Evolutionary conservation across 2,888 invertebrate species (phyloP).

Genomic region (Leptinotarsa haldemani): DNA sequence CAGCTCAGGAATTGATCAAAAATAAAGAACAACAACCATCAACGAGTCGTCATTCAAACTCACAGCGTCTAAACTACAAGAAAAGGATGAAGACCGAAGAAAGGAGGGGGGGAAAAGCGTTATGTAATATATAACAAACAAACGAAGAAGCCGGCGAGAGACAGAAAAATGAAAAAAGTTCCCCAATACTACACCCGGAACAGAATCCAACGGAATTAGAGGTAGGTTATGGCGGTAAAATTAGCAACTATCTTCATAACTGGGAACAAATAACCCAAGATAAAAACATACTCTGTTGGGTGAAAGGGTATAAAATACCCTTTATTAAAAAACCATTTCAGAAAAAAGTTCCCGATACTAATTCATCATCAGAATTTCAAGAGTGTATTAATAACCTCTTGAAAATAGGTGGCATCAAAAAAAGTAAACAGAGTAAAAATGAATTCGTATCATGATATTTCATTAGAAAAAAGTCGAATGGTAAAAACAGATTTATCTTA

Average conservation of each 20-base stretch:
- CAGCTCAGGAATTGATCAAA: background rate
- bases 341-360: background rate
- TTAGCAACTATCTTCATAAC: background rate
- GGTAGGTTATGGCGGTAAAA: background rate
- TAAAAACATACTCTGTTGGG: background rate
- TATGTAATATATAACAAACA: background rate
- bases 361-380: background rate
- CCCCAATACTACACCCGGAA: background rate
- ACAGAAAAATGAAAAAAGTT: background rate
- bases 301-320: background rate
- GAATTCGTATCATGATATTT: background rate
- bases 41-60: background rate
- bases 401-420: slow-evolving; percentile 1
- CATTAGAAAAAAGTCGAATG: background rate
- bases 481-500: background rate
- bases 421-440: background rate
- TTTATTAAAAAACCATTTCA: background rate
- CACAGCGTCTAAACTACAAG: background rate
- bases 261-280: background rate
- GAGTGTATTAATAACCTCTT: background rate
- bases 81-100: background rate
- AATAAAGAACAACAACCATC: background rate
- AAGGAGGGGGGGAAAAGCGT: background rate
- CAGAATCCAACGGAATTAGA: background rate
- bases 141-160: background rate